phyloP scores from a whole-genome alignment of 2,113 vertebrate species.

The Tichodroma muraria region DNA sequence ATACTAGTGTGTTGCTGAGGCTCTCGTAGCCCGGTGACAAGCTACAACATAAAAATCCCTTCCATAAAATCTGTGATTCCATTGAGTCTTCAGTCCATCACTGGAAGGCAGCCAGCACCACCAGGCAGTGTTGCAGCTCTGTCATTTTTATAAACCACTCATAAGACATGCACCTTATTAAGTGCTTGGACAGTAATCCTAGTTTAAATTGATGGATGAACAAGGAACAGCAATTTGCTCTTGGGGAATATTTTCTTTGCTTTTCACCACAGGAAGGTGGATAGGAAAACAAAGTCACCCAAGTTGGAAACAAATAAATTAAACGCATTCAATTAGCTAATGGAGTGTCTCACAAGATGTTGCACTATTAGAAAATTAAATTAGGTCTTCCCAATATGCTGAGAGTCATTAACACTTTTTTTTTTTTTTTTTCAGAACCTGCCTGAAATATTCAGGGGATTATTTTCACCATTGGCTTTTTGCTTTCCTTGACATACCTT shows the following conservation, averaged over 20 bases:
- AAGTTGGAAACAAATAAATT: not conserved
- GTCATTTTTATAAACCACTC: not conserved
- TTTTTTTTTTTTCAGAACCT: not conserved
- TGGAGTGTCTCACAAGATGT: slow-evolving; percentile 1
- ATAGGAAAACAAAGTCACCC: slow-evolving; percentile 22
- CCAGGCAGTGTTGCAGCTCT: not conserved
- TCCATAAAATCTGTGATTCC: not conserved
- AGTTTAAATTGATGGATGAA: not conserved
- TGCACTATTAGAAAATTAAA: slow-evolving; percentile 12
- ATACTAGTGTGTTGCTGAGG: not conserved
- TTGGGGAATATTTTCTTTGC: not conserved
- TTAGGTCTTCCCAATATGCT: not conserved
- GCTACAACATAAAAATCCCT: not conserved
- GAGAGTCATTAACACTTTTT: not conserved
- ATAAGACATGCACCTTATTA: not conserved
- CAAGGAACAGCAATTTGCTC: not conserved
- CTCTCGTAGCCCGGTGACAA: not conserved
- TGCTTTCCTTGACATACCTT: not conserved
- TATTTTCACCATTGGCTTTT: not conserved
- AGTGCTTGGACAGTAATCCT: not conserved
- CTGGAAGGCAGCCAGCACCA: not conserved
- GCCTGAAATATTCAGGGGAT: not conserved
- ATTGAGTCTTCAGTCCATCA: not conserved
- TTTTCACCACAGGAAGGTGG: not conserved
- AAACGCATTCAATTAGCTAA: slow-evolving; percentile 45